Evolutionary conservation across 1,140 invertebrate genomes (phyloP), one percentile per base, ranked within the genome.

Genomic region (Scylla paramamosain): DNA sequence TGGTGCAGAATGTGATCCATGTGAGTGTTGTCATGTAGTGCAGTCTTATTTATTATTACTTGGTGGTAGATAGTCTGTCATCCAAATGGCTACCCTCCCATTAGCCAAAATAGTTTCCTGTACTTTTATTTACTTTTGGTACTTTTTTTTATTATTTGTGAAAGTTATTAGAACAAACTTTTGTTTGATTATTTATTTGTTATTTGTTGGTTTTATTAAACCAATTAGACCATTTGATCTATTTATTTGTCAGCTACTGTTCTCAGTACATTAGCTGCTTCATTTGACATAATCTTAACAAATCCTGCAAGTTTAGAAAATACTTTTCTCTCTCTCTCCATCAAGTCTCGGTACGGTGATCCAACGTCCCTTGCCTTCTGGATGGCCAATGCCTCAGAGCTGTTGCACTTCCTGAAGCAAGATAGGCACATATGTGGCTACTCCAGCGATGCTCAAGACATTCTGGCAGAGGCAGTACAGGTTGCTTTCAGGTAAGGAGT

Each of bases 321-420:
- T 59, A 20, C 14, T 48, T 59, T 59, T 59, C 10, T 59, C 10
- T 59, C 52, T 8, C 92, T 94, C 96, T 29, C n/a, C 84, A 89
- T 97, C 0, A 97, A 99, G 98, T 98, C 98, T 96, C 97, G 95
- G 12, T 96, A 96, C 31, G 90, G 95, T 31, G 98, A 99, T 97
- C 98, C 98, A 0, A 98, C 98, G 20, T 98, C 98, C 0, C 97
- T 99, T 95, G 99, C 99, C 0, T 99, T 99, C 96, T 99, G 99
- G 99, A 98, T 99, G 97, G 99, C 99, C 1, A 99, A 99, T 97
- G 98, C 99, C 0, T 99, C 99, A 14, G 99, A 99, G 97, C 97
- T 99, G 46, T 97, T 99, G 20, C 99, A 99, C 97, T 99, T 99
- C 97, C 97, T 99, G 4, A 99, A 99, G 97, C 99, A 98, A 96